Percentiles rank a stretch among this genome's conserved stretches.
phyloP scores from a whole-genome alignment of 2,113 vertebrate genomes.

The Pelobates fuscus region DNA sequence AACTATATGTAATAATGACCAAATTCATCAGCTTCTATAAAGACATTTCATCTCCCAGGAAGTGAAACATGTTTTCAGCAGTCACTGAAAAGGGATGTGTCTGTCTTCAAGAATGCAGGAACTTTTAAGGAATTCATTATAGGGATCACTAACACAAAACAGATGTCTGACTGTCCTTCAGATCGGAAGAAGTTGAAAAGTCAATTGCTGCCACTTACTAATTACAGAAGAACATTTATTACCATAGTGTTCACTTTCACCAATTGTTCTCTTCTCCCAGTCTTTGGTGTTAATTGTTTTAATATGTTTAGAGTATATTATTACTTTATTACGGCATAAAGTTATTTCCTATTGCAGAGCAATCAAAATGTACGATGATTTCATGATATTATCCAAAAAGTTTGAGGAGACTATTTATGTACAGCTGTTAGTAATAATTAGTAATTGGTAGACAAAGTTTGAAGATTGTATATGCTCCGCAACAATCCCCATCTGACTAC shows the following conservation, averaged over 20 bases:
- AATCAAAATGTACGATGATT: too few relatives aligned
- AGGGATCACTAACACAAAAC: constrained; percentile 20
- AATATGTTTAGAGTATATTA: not conserved
- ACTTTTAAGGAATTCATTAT: constrained; percentile 20
- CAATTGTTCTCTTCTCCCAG: not conserved
- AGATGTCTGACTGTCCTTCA: constrained; percentile 29
- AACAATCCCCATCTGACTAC: too few relatives aligned
- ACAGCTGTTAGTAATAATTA: too few relatives aligned
- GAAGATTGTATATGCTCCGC: too few relatives aligned
- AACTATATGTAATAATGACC: constrained; percentile 8
- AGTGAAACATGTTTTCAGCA: constrained; percentile 8
- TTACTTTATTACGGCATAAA: not conserved
- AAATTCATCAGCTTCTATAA: constrained; percentile 8
- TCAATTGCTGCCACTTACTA: constrained; percentile 22
- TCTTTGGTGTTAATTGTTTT: not conserved
- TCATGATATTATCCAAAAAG: too few relatives aligned
- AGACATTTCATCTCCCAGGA: constrained; percentile 10
- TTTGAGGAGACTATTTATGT: too few relatives aligned
- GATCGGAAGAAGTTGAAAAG: constrained; percentile 9
- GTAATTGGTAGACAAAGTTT: too few relatives aligned
- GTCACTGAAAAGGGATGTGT: constrained; percentile 30
- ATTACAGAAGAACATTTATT: constrained; percentile 1
- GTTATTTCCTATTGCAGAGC: not conserved
- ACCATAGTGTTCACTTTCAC: not conserved
- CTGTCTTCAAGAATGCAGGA: constrained; percentile 1